Conservation (phyloP, 2,797 vertebrate genomes). For the Carduelis carduelis region DNA sequence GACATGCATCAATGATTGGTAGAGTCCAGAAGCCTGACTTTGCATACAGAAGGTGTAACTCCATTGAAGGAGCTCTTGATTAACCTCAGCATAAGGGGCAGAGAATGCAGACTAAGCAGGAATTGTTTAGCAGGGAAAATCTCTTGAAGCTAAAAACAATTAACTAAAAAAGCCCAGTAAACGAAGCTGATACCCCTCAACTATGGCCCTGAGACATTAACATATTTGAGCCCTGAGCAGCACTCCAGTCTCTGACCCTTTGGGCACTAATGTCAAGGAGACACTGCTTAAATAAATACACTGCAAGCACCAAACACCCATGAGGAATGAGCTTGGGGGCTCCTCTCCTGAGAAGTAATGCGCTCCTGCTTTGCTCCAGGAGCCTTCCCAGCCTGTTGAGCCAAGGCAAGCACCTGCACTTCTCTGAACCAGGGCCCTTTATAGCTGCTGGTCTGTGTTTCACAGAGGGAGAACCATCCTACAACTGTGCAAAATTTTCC, state of each 20-base stretch:
- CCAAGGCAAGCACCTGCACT: neutral
- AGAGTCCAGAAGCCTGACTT: neutral
- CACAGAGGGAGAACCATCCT: neutral
- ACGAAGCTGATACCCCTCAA: neutral
- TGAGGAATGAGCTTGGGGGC: neutral
- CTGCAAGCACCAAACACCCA: neutral
- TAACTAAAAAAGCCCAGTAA: neutral
- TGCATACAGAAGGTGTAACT: neutral
- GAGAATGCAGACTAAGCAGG: neutral
- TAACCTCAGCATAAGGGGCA: neutral
- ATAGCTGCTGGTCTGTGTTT: neutral
- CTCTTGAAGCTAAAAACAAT: neutral
- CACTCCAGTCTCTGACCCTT: neutral
- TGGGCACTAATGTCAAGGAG: neutral
- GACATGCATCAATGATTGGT: neutral
- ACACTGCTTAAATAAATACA: slow-evolving; percentile 41
- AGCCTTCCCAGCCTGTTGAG: neutral
- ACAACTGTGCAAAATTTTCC: neutral
- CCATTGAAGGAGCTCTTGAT: neutral
- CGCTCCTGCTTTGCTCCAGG: neutral
- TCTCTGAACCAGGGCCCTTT: neutral
- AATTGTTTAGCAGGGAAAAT: neutral
- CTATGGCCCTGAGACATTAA: neutral
- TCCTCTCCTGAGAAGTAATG: neutral
- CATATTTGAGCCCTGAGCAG: slow-evolving; percentile 11